Percentiles rank a stretch among this genome's conserved stretches.
Evolutionary conservation across 2,113 vertebrate species (phyloP).

Genomic region (Trochalopteron elliotii): DNA sequence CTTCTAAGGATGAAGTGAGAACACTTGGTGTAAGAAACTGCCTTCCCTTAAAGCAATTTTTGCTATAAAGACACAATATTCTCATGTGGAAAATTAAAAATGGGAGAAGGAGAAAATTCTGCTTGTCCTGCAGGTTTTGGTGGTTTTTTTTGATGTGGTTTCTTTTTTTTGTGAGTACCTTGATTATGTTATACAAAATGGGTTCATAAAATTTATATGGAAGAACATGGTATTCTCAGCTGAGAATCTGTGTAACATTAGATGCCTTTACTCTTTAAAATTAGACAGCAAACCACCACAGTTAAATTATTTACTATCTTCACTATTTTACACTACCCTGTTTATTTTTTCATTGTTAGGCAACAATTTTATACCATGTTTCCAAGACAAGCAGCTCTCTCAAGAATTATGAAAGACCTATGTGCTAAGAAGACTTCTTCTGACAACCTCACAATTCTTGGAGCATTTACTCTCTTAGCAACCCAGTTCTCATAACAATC

Average conservation of each 20-base stretch:
- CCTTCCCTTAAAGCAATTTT: not conserved
- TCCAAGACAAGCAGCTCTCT: not conserved
- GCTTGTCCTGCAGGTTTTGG: not conserved
- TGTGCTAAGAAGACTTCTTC: not conserved
- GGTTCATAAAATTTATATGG: not conserved
- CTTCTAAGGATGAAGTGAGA: not conserved
- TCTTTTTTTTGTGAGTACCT: not conserved
- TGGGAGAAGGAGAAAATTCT: not conserved
- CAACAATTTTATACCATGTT: not conserved
- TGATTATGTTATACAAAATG: not conserved
- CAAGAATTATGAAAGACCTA: not conserved
- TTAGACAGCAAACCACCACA: not conserved
- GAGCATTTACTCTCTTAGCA: not conserved
- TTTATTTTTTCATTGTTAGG: not conserved
- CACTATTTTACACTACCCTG: not conserved
- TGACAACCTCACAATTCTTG: not conserved
- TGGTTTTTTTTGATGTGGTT: not conserved
- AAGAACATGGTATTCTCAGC: not conserved
- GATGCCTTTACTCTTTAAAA: not conserved
- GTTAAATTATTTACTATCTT: not conserved
- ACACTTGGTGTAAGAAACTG: not conserved
- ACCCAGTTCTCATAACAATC: not conserved
- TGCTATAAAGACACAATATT: not conserved
- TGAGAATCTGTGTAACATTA: not conserved
- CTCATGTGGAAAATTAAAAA: not conserved